Base-by-base conservation (phyloP, 2,113 vertebrate genomes). In the Cranoglanis bouderius region DNA sequence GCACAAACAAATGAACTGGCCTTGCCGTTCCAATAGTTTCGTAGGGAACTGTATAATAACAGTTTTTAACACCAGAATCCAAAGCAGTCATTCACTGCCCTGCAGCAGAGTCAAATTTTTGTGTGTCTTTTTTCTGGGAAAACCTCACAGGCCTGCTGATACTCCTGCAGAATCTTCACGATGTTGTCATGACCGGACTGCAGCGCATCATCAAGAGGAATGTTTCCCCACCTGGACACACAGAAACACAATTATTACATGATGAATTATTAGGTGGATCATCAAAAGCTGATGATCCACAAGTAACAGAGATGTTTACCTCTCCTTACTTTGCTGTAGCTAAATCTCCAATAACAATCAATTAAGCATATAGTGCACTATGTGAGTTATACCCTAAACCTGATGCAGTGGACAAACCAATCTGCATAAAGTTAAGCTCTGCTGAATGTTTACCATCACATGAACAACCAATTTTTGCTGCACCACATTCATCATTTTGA, bases 171-270 rank as follows among this genome's bases (percentile, higher is more conserved):
- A 82, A 97, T 49, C 78, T 94, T 95, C 75, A 95, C 96, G 40
- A 97, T 93, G 26, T 94, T 93, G 2, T 95, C 86, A 40, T 96
- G 95, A 63, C 95, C 94, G 90, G 97, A 97, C 90, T 96, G 97
- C 88, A 95, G 72, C 35, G 97, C 97, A 29, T 98, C 97, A 51
- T 97, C 95, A 21, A 97, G 90, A 1, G 97, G 95, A 29, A 95
- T 94, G 92, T 97, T 97, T 26, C 96, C 97, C 97, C 97, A 97
- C 93, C 97, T 97, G 90, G 78, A 46, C 26, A 67, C 16, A 80
- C 29, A 61, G 2, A 82, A 57, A 82, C 55, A 59, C 35, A 59
- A 81, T 32, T 55, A 78, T 32, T 81, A 19, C 49, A n/a, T 49
- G 12, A 49, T 14, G 7, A 35, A 78, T 49, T 12, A 49, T 49